phyloP scores from a whole-genome alignment of 2,113 vertebrate genomes.

The Brachyistius frenatus region DNA sequence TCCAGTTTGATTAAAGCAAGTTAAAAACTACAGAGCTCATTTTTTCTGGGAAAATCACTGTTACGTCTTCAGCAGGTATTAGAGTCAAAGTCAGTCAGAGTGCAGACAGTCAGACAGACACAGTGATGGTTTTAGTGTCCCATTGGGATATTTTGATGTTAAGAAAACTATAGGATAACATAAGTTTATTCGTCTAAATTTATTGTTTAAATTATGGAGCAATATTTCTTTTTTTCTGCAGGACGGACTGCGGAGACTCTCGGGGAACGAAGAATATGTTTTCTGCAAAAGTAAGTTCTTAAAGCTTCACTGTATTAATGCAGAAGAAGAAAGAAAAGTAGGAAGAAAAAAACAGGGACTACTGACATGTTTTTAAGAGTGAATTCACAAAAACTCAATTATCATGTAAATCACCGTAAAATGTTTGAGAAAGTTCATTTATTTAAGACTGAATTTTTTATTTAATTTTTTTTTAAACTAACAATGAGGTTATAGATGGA shows the following conservation, averaged over 20 bases:
- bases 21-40: background rate
- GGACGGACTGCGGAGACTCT: conserved; percentile 92
- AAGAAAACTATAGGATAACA: background rate
- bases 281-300: conserved; percentile 93
- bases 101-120: background rate
- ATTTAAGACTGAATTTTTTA: no score
- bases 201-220: no score
- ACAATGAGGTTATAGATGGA: no score
- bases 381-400: background rate
- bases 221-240: conserved; percentile 63
- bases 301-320: background rate
- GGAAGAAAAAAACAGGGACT: no score
- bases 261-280: conserved; percentile 90
- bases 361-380: no score
- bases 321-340: no score
- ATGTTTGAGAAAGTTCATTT: background rate
- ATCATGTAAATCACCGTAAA: background rate
- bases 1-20: background rate
- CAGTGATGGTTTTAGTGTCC: background rate
- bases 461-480: no score
- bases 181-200: background rate
- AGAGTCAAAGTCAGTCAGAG: no score
- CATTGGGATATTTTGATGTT: background rate
- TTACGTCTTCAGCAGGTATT: no score
- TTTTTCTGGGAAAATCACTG: background rate